Conservation (phyloP, 2,797 vertebrate genomes). For the Garrulus glandarius region DNA sequence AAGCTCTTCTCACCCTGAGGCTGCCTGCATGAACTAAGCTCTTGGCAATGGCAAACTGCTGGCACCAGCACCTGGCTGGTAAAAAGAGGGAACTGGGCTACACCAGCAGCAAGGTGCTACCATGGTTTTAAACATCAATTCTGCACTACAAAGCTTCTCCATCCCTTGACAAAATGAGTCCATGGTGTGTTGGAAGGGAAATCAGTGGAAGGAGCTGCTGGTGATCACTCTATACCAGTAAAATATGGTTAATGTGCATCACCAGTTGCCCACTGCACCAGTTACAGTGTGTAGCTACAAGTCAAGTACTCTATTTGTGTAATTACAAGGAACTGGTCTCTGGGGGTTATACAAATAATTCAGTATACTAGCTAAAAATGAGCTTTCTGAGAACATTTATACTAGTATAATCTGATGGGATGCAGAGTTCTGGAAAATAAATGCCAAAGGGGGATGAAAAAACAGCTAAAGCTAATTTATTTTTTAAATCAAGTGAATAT, state of each 20-base stretch:
- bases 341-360: slow-evolving; percentile 28
- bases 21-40: background rate
- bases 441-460: slow-evolving; percentile 25
- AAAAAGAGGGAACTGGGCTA: background rate
- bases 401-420: slow-evolving; percentile 11
- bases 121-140: background rate
- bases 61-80: background rate
- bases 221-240: background rate
- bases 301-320: slow-evolving; percentile 23
- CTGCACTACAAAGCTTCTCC: background rate
- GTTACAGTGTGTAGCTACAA: background rate
- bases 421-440: slow-evolving; percentile 39
- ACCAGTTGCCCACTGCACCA: background rate
- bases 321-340: slow-evolving; percentile 22
- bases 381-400: slow-evolving; percentile 44
- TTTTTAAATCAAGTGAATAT: slow-evolving; percentile 45
- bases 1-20: background rate
- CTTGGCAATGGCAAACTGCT: background rate
- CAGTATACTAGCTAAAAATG: slow-evolving; percentile 4
- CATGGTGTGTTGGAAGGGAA: background rate
- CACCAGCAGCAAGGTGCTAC: background rate
- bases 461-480: slow-evolving; percentile 19
- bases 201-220: background rate
- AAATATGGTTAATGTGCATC: background rate
- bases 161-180: background rate